Evolutionary conservation across 2,888 invertebrate species (phyloP).

Genomic region (Parnassius orleans): DNA sequence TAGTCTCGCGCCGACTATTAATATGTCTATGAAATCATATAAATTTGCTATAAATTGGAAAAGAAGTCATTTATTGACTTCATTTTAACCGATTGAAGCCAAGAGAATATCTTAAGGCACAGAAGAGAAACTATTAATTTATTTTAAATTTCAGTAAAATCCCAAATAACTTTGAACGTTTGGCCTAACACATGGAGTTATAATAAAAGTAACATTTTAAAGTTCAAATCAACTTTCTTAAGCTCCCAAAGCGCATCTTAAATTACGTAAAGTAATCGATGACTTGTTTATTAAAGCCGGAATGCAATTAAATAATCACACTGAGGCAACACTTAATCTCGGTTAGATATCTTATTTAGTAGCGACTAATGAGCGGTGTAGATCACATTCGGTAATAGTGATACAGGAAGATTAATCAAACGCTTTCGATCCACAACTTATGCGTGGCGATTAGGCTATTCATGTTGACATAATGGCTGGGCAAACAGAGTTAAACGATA

Average conservation of each 20-base stretch:
- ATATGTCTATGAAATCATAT: slow-evolving; percentile 29
- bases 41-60: neutral
- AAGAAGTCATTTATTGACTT: neutral
- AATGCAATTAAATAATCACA: slow-evolving; percentile 76
- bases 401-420: slow-evolving; percentile 73
- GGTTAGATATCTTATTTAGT: slow-evolving; percentile 74
- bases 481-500: slow-evolving; percentile 64
- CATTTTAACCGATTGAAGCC: too few relatives aligned
- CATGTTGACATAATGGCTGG: slow-evolving; percentile 74
- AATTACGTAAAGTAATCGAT: slow-evolving; percentile 42
- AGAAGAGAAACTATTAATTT: too few relatives aligned
- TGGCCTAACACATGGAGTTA: too few relatives aligned
- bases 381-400: slow-evolving; percentile 76
- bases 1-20: slow-evolving; percentile 31
- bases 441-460: slow-evolving; percentile 67
- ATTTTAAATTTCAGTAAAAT: too few relatives aligned
- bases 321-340: slow-evolving; percentile 64
- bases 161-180: too few relatives aligned
- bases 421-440: slow-evolving; percentile 75
- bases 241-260: slow-evolving; percentile 7
- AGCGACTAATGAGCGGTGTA: slow-evolving; percentile 74
- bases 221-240: neutral
- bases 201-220: too few relatives aligned
- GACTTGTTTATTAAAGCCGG: slow-evolving; percentile 60
- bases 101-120: too few relatives aligned